Conservation (phyloP, 2,113 vertebrate genomes). For the Saguinus imperator region DNA sequence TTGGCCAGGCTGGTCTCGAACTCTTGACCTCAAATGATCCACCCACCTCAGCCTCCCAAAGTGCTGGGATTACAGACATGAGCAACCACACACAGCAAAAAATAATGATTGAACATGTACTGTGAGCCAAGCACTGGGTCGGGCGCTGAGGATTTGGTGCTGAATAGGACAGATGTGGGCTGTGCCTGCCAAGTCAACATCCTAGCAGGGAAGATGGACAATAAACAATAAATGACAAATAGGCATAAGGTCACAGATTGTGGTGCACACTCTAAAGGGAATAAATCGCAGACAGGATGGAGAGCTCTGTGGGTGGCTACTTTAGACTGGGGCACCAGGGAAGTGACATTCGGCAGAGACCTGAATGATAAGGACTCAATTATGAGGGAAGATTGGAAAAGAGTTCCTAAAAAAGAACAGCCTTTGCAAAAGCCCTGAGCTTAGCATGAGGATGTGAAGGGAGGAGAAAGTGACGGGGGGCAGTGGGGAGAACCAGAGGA, state of each 20-base stretch:
- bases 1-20: background rate
- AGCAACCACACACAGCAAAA: background rate
- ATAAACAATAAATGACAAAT: background rate
- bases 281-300: background rate
- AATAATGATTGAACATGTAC: background rate
- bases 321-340: background rate
- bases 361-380: background rate
- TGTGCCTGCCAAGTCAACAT: background rate
- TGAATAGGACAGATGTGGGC: background rate
- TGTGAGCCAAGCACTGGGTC: background rate
- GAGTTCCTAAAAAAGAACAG: background rate
- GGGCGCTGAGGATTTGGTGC: background rate
- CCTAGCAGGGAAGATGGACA: background rate
- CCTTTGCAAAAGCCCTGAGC: background rate
- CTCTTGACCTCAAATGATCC: background rate
- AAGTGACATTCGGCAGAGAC: background rate
- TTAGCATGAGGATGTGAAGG: background rate
- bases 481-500: background rate
- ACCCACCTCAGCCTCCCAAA: background rate
- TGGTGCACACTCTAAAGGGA: background rate
- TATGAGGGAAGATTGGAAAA: background rate
- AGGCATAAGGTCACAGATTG: background rate
- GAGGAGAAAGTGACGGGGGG: background rate
- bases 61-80: background rate
- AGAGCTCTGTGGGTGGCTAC: background rate